Evolutionary conservation across 2,797 vertebrate species (phyloP), one percentile per base, ranked within the genome.

Genomic region (Hippocampus kuda): DNA sequence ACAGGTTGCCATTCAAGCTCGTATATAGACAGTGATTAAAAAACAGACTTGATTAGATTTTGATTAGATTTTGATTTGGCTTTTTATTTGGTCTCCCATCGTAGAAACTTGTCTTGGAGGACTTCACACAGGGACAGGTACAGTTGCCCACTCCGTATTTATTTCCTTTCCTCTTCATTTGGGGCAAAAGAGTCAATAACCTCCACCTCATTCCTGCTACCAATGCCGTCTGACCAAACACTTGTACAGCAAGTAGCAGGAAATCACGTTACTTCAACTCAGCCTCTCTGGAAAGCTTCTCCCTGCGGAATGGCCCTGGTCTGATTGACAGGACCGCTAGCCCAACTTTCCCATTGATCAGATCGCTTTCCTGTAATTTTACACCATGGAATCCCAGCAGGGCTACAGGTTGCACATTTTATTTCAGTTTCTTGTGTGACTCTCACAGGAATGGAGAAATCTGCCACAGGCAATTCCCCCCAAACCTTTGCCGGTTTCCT

Each of bases 111-210:
- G 30, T 30, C 30, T 30, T 30, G 30, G 30, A 30, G 30, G 30
- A 51, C 48, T 51, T 51, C 48, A 51, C 48, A 2, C 48, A 49
- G 5, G 16, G 13, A 49, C 16, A 5, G 16, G 48, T 49, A 56
- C 54, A 26, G 9, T n/a, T 9, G 20, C 8, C 20, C 0, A 57
- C n/a, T 24, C 0, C 5, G n/a, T 13, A 57, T 26, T 57, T 57
- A 7, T 57, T 57, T 51, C 20, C 49, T 20, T 51, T 51, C 20
- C 12, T 24, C 24, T 13, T 26, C n/a, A 12, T 22, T 26, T 26
- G 1, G 24, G 4, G 54, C 24, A 57, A 57, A 57, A 26, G 26
- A 75, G 82, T 90, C 85, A 81, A 89, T 89, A 83, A 84, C 79
- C 71, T 77, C 67, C 66, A 67, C 71, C 73, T 75, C 71, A 77